Evolutionary conservation across 2,888 invertebrate genomes (phyloP), one percentile per base, ranked within the genome.

Genomic region (Eudasyphora cyanicolor): DNA sequence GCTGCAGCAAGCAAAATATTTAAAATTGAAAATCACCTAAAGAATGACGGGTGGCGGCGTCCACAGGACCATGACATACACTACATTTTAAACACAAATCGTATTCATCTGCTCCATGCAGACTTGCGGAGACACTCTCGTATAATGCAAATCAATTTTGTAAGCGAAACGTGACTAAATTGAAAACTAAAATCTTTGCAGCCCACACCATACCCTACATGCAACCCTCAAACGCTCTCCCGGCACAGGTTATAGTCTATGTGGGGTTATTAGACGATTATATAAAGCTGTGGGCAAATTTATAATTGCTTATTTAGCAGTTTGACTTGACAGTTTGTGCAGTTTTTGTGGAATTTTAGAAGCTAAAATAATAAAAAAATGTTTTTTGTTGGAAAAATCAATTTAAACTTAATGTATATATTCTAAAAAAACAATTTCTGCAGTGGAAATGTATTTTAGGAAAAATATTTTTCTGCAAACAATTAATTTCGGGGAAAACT

Each of bases 141-240:
- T 69, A 67, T 77, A 69, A 70, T 57, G 57, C 29, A 69, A 69
- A 77, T 70, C 69, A 69, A 69, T 70, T 70, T 27, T 69, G 69
- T 69, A 77, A 8, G 29, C 60, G 27, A 70, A 77, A 77, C 76
- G 70, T 77, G 76, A 77, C 76, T 77, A 69, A 69, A 70, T 77
- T 70, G 60, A 60, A 76, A 57, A 57, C 57, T 24, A 57, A 57
- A 57, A 57, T 45, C 45, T 45, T 45, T 45, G 2, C 38, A 38
- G 14, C n/a, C n/a, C 38, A 45, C 45, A 45, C 2, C 6, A 10
- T 45, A 45, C 45, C 45, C 45, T 45, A 45, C 45, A 12, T 45
- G 14, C 45, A 1, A n/a, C n/a, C n/a, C n/a, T n/a, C n/a, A n/a
- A n/a, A n/a, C n/a, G n/a, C n/a, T n/a, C n/a, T 14, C 45, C 45